Evolutionary conservation across 64 coral and sea anemone species (phyloP), one percentile per base, ranked within the genome.

Genomic region (Montipora sp.): DNA sequence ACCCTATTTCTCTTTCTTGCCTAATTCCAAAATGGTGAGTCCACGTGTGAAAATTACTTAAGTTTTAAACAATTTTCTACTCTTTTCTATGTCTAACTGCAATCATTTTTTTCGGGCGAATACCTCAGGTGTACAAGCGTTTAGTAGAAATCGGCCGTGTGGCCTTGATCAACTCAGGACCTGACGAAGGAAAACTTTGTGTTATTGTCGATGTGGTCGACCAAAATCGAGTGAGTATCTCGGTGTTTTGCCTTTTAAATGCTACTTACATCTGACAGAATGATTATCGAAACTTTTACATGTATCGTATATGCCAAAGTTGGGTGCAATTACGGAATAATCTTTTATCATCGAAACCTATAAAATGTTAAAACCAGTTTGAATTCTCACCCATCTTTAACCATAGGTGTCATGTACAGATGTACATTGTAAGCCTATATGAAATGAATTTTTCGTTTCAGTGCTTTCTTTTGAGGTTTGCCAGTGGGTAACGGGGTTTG

Each of bases 81-180:
- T 1, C 73, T 75, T 75, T 20, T 3, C 51, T 59, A 66, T 47
- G 73, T 79, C 69, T 71, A 71, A 76, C 77, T 68, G 51, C 51
- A 10, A 67, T 65, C n/a, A 92, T 75, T 61, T 78, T 49, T 84
- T 24, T 20, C 74, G 75, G 19, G 84, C 58, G 21, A 92, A 57
- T 92, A 79, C 69, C 74, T 72, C 84, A 99, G 98, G 98, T 99
- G 75, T 99, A 92, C 90, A 96, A 94, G 58, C 98, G 98, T 94
- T 99, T 99, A 88, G 98, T 99, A 44, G 92, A 99, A 90, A 90
- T 99, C 67, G 98, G 98, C 61, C 98, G 98, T 50, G 92, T 99
- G 48, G 98, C 98, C 27, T 88, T 99, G 68, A 96, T 99, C 47
- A 99, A 99, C 83, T 89, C 89, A 8, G 98, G 98, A 84, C 87